Percentiles rank a stretch among this genome's conserved stretches.
phyloP scores from a whole-genome alignment of 2,797 vertebrate genomes.

The Chloroceryle amazona region DNA sequence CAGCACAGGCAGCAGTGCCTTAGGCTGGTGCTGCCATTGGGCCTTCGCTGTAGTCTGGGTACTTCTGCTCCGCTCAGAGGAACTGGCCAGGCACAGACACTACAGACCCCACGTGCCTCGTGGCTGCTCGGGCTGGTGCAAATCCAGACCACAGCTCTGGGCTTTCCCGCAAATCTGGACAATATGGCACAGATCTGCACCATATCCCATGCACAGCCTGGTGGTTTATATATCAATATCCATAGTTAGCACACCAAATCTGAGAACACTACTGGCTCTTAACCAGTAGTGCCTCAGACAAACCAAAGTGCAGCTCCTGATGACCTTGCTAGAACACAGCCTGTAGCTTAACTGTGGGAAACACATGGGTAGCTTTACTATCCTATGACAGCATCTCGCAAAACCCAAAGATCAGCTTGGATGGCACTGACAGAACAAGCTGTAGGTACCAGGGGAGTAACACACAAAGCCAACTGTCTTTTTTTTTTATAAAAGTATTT shows the following conservation, averaged over 20 bases:
- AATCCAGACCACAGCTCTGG: no score
- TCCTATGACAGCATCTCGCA: not conserved
- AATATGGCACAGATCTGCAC: not conserved
- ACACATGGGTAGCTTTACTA: not conserved
- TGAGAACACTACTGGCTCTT: not conserved
- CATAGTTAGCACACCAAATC: not conserved
- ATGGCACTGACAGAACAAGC: not conserved
- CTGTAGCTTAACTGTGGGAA: not conserved
- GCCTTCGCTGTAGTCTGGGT: accelerated
- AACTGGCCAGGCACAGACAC: accelerated
- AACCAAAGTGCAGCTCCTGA: accelerated
- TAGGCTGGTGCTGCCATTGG: accelerated
- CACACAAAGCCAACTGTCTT: not conserved
- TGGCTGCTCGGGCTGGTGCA: not conserved
- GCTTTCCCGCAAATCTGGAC: accelerated
- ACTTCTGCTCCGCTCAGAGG: not conserved
- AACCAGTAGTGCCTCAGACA: not conserved
- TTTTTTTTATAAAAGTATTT: slow-evolving; percentile 81
- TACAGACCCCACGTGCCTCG: accelerated
- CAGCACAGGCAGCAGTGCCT: accelerated
- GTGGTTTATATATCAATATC: not conserved
- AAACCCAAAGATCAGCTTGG: not conserved
- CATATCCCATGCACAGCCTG: accelerated
- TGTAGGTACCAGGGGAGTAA: not conserved
- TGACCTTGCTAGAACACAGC: accelerated